Conservation (phyloP, 2,797 vertebrate genomes). For the Limosa lapponica region DNA sequence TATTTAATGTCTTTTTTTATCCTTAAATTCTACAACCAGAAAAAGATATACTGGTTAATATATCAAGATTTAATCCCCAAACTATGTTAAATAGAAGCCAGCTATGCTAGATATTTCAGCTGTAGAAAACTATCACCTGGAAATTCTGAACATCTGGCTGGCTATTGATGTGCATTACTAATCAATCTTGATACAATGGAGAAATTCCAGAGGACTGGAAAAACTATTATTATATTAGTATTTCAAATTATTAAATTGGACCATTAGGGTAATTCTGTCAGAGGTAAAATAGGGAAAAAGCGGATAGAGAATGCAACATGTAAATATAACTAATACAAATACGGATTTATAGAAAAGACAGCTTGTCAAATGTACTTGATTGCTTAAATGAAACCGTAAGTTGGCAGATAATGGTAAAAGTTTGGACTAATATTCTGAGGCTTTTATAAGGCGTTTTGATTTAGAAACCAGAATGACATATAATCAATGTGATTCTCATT, state of each 20-base stretch:
- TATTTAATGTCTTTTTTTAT: background rate
- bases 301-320: background rate
- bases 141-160: background rate
- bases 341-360: background rate
- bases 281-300: background rate
- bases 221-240: background rate
- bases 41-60: background rate
- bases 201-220: background rate
- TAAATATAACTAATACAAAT: background rate
- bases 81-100: background rate
- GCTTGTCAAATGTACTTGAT: constrained; percentile 2
- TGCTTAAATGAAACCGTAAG: background rate
- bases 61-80: background rate
- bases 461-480: constrained; percentile 46
- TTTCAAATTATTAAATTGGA: background rate
- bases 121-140: background rate
- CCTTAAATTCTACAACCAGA: background rate
- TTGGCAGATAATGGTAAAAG: constrained; percentile 33
- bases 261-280: background rate
- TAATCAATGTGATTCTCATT: constrained; percentile 54
- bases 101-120: background rate
- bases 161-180: background rate
- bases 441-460: constrained; percentile 44
- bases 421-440: constrained; percentile 30
- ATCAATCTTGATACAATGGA: background rate